Base-by-base conservation (phyloP, 2,797 vertebrate species). In the Cynodonichthys magdalenae region DNA sequence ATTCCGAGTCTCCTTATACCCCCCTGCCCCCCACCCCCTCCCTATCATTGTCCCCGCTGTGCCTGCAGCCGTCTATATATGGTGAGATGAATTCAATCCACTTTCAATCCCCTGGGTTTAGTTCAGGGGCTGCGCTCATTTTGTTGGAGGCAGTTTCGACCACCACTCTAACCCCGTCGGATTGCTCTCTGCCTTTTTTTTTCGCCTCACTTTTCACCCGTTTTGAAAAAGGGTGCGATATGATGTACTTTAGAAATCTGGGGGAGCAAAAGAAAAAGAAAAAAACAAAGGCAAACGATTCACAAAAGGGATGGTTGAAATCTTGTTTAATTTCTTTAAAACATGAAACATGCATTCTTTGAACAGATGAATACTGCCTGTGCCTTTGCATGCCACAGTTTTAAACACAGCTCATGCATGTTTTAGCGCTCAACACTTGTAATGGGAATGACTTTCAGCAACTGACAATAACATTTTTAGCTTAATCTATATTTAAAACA, bases 31-130 rank as follows among this genome's bases (percentile, higher is more conserved):
- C 15, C 14, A 15, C 60, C 15, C 42, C 27, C n/a, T 29, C 63
- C 52, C 58, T 52, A 71, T 69, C 63, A 1, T 69, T 53, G 63
- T 74, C 75, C 74, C 66, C 0, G 19, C 56, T 5, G 63, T 63
- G 66, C 73, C 73, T 61, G 63, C 28, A 63, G 71, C 75, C 75
- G 71, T 84, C 87, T 87, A 82, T 89, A 85, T 82, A 76, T 62
- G 82, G 77, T 36, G 76, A 84, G 84, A 89, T 86, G 86, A 87
- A 85, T 91, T 91, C 85, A 90, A 89, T 90, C 88, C 86, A 88
- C 81, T 89, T 76, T 84, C 88, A 88, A 90, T 90, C 85, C 86
- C 81, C 71, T n/a, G 81, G 85, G 85, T 79, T 91, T 90, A 90
- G 88, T 90, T 89, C 87, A 82, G 82, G 86, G 84, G 75, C 82